These are phyloP conservation scores for Hydrozoanthus tunicans DNA, from an alignment of 64 coral and sea anemone genomes.

Conservation along the genomic window DNA sequence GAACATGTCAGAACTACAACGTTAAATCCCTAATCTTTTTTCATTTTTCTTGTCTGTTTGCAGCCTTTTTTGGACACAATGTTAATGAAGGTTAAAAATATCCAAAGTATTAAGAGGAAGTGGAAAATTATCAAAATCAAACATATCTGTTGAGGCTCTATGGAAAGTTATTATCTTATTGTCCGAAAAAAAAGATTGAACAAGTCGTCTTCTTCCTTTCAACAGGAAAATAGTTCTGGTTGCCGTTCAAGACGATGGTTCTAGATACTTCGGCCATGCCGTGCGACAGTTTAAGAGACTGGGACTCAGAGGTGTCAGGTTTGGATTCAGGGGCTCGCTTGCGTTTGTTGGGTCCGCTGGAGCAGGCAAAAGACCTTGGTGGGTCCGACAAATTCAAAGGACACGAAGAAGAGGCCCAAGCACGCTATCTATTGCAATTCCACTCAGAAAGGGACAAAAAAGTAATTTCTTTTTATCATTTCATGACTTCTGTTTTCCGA, in stretches of 20 bases:
- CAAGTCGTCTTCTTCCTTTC: neutral
- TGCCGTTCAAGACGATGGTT: slow-evolving; percentile 13
- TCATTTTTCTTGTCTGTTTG: no score
- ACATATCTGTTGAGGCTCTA: neutral
- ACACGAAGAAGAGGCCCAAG: slow-evolving; percentile 4
- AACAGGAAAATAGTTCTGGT: slow-evolving; percentile 30
- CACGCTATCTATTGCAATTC: slow-evolving; percentile 12
- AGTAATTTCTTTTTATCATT: neutral
- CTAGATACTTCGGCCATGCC: slow-evolving; percentile 1
- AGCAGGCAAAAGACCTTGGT: slow-evolving; percentile 15
- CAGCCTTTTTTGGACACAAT: no score
- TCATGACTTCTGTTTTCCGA: neutral
- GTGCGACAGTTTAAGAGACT: slow-evolving; percentile 9
- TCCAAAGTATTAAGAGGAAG: no score
- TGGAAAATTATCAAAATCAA: neutral
- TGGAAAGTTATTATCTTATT: neutral
- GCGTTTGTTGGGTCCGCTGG: slow-evolving; percentile 24
- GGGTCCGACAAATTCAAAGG: slow-evolving; percentile 21
- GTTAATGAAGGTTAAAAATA: no score
- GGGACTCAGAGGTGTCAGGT: neutral
- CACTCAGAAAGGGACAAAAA: neutral
- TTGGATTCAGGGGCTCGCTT: slow-evolving; percentile 33
- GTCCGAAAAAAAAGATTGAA: neutral
- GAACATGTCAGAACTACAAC: no score
- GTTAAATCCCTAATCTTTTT: no score